Base-by-base conservation (phyloP, 1,140 invertebrate species). In the Choristoneura fumiferana region DNA sequence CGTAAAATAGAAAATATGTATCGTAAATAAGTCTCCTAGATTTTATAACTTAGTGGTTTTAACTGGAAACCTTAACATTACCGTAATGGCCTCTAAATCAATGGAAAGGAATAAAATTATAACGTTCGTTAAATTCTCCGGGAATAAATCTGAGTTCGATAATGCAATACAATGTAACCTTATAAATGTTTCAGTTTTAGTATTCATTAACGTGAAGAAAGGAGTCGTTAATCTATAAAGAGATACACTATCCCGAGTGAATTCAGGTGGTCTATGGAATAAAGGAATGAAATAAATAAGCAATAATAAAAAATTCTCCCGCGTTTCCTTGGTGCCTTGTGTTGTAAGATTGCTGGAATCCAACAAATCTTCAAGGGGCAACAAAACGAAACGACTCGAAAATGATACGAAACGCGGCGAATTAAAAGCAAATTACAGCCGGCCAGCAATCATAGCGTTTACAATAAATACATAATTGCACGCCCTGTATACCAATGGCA, bases 381-480 rank as follows among this genome's bases (percentile, higher is more conserved):
- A 66, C 79, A 78, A 81, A 81, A 83, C 62, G 73, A 77, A 81
- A 71, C 83, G 82, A 79, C 71, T 75, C 78, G 75, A 88, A 85
- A 88, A 88, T 87, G 81, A 88, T 88, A 88, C 82, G 73, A 88
- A 87, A 83, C 76, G 73, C 79, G 85, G 68, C 74, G 78, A 88
- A 88, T 88, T 88, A 88, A 88, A 88, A 81, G 79, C 75, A 88
- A 88, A 88, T 88, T 88, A 87, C 79, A 83, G 81, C 67, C 78
- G 69, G 74, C 67, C 71, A 76, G 83, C 82, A 83, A 81, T 86
- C 78, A 77, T 81, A 73, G 72, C 85, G 83, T 87, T 88, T 88
- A 87, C 83, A 88, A 87, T 88, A 88, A 88, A 88, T 76, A 88
- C 85, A 88, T 87, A 87, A 88, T 88, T 87, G 84, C 79, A 82